Evolutionary conservation across 2,113 vertebrate genomes (phyloP), one percentile per base, ranked within the genome.

Genomic region (Oncorhynchus nerka): DNA sequence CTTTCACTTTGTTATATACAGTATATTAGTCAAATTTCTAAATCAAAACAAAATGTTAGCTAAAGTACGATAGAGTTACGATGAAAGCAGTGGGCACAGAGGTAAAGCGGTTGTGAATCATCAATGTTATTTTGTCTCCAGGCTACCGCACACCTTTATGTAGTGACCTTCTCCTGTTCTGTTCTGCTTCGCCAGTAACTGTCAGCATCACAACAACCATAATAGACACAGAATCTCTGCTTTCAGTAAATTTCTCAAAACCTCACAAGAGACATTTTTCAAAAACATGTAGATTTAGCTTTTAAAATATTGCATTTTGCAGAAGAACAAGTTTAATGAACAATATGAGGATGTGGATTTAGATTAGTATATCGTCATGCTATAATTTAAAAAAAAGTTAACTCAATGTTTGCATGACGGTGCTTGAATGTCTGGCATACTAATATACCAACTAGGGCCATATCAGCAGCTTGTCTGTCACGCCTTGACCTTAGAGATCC

Each of bases 121-220:
- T 72, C 76, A 59, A 78, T 81, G 85, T 48, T 51, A 83, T 78
- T 80, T 78, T 83, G 66, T 86, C 88, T 83, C 79, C 20, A 75
- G 86, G 83, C 83, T 78, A 79, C 22, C 59, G 57, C 76, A 74
- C 75, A 84, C 81, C 79, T 80, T 88, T 89, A 87, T 82, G 75
- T 69, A 83, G 65, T 55, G 75, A 78, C 74, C 83, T 83, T 68
- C 77, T 79, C 76, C 75, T 70, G 45, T 78, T 77, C 69, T 75
- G 57, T 78, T 77, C 69, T 75, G 64, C 70, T 59, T 70, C 57
- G 74, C 74, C 78, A 85, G 76, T 64, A 77, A 71, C 68, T 26
- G 74, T 74, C 72, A 71, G 77, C 70, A 65, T 66, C 9, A 71
- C 26, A 64, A 55, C 48, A 70, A 74, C 68, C 69, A 48, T 78